A percentile compares a stretch with the other conserved stretches of the same genome.
phyloP scores from a whole-genome alignment of 1,140 invertebrate species.

The Lamellibrachia luymesi region DNA sequence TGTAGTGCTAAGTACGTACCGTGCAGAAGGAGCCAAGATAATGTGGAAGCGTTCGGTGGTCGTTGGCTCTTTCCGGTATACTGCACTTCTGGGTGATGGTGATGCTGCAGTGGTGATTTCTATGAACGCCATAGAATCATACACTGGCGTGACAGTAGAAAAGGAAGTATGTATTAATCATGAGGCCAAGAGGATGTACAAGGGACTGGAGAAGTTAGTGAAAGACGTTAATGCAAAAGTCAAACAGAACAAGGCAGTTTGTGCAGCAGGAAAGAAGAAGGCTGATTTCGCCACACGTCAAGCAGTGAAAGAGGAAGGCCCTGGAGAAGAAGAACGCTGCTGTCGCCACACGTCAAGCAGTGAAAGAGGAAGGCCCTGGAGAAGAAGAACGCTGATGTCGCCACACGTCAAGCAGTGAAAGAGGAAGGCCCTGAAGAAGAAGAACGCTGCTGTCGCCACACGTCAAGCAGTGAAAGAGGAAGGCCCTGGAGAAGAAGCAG shows the following conservation, averaged over 20 bases:
- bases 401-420: no score
- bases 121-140: not conserved
- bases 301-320: no score
- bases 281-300: not conserved
- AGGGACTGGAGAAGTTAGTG: not conserved
- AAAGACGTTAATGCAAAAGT: not conserved
- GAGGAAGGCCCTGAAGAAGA: no score
- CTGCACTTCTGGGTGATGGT: not conserved
- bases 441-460: no score
- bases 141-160: not conserved
- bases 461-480: no score
- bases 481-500: no score
- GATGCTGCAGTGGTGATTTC: not conserved
- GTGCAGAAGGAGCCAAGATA: no score
- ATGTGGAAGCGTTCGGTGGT: no score
- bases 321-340: no score
- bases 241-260: not conserved
- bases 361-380: no score
- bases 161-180: not conserved
- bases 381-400: no score
- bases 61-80: not conserved
- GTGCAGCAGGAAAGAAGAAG: not conserved
- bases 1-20: not conserved
- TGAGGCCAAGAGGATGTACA: not conserved
- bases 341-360: not conserved